These are phyloP conservation scores for Drosophila novamexicana DNA, from an alignment of 1,140 invertebrate species.

Conservation along the genomic window DNA sequence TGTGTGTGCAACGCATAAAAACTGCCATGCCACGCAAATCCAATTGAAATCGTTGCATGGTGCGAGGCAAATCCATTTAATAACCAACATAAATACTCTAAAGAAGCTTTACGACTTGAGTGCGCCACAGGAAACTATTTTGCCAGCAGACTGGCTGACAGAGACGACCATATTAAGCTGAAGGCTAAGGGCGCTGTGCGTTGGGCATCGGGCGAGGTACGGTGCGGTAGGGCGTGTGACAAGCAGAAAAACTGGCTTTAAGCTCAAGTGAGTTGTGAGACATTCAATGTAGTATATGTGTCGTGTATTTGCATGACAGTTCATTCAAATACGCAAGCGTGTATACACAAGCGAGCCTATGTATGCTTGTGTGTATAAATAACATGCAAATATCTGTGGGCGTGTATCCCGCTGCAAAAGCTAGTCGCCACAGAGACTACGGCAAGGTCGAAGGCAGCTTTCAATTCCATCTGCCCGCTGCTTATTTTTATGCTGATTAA, in stretches of 20 bases:
- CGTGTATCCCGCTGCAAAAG: slow-evolving; percentile 52
- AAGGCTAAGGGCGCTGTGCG: not conserved
- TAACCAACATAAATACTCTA: slow-evolving; percentile 79
- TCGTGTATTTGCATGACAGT: slow-evolving; percentile 38
- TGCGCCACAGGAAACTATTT: slow-evolving; percentile 66
- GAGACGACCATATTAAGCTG: slow-evolving; percentile 12
- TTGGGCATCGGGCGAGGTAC: no score
- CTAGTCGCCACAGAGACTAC: not conserved
- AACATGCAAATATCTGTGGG: slow-evolving; percentile 36
- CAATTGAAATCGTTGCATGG: slow-evolving; percentile 75
- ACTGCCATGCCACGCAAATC: slow-evolving; percentile 63
- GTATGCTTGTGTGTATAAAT: slow-evolving; percentile 1
- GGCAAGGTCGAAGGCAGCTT: slow-evolving; percentile 13
- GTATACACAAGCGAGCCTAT: not conserved
- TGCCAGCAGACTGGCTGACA: slow-evolving; percentile 24
- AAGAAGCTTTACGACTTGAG: slow-evolving; percentile 79
- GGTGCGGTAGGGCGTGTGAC: not conserved
- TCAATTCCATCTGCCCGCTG: slow-evolving; percentile 35
- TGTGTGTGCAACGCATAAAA: slow-evolving; percentile 32
- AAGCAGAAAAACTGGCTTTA: slow-evolving; percentile 14
- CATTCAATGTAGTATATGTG: slow-evolving; percentile 20
- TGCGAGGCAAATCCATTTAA: slow-evolving; percentile 75
- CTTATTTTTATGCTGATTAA: slow-evolving; percentile 74
- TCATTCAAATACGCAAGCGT: slow-evolving; percentile 15
- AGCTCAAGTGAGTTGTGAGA: slow-evolving; percentile 30